Base-by-base conservation (phyloP, 2,113 vertebrate species). In the Leptodactylus fuscus region DNA sequence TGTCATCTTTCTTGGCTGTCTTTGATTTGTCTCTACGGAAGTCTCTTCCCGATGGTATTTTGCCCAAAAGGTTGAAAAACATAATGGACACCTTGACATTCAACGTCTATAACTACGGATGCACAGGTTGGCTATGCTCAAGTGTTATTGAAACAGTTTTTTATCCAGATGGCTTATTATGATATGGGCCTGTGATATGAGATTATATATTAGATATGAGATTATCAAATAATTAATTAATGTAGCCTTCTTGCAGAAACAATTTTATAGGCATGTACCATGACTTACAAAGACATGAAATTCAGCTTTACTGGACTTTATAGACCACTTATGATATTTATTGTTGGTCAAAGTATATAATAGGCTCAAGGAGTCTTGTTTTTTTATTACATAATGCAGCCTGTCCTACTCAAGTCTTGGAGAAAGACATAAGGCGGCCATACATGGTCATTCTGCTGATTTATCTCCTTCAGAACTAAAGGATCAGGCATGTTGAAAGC, bases 21-120 rank as follows among this genome's bases (percentile, higher is more conserved):
- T 99, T 99, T 82, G 90, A 93, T 49, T 89, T 94, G 79, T 97
- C 97, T 0, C 94, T 99, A 58, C 94, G 91, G 81, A 98, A 97
- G 89, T 97, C 98, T 18, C 87, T 95, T 88, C 94, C 95, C 0
- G 92, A 95, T 55, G 89, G 94, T 34, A 71, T 93, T 53, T 94
- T 99, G 65, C 24, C 58, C 0, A 92, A 93, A 89, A 95, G 98
- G 75, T 87, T 99, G 46, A 91, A 87, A 32, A 97, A 95, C 93
- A 97, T 99, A 88, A 97, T 95, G 93, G 94, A 95, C 76, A 95
- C 95, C 0, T 87, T 99, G 87, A 98, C 97, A 9, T 92, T 95
- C 89, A 97, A 95, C 38, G 90, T 97, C 87, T 99, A 99, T 81
- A 98, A 97, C 91, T 98, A 99, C 0, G 97, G 96, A 87, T 98